Evolutionary conservation across 2,797 vertebrate species (phyloP).

Genomic region (Bovichtus variegatus): DNA sequence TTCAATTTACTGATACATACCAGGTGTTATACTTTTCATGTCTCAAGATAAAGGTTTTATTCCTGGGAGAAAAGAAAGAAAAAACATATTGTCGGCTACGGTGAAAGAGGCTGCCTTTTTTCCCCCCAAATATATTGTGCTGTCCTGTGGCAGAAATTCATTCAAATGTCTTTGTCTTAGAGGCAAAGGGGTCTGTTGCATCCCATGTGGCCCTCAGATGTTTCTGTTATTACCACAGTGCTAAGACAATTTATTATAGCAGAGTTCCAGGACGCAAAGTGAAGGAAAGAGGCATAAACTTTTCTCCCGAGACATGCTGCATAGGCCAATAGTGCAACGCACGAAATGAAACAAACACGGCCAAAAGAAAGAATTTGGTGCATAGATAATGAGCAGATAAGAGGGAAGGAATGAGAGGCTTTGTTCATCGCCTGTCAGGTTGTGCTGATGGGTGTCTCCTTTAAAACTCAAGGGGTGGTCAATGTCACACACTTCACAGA

Average conservation of each 20-base stretch:
- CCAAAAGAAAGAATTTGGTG: conserved; percentile 32
- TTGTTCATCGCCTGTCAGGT: conserved; percentile 53
- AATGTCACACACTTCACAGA: conserved; percentile 66
- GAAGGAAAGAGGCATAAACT: conserved; percentile 40
- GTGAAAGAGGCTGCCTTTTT: conserved; percentile 27
- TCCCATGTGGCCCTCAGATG: conserved; percentile 76
- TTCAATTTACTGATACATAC: conserved; percentile 80
- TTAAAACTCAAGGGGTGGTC: conserved; percentile 60
- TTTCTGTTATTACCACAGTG: conserved; percentile 66
- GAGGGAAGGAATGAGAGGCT: conserved; percentile 42
- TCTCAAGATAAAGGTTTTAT: conserved; percentile 71
- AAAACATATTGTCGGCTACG: conserved; percentile 25
- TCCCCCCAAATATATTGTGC: conserved; percentile 37
- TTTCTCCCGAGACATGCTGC: conserved; percentile 26
- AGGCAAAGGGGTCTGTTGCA: conserved; percentile 45
- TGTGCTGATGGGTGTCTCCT: conserved; percentile 60
- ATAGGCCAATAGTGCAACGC: conserved; percentile 36
- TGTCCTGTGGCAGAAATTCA: conserved; percentile 55
- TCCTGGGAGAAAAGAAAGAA: conserved; percentile 45
- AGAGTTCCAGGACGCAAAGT: conserved; percentile 41
- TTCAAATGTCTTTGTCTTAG: conserved; percentile 55
- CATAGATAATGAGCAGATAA: conserved; percentile 56
- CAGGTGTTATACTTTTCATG: conserved; percentile 79
- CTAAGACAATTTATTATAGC: conserved; percentile 66
- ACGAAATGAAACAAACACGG: conserved; percentile 41